Conservation (phyloP, 2,797 vertebrate species). For the Galagoides demidoff region DNA sequence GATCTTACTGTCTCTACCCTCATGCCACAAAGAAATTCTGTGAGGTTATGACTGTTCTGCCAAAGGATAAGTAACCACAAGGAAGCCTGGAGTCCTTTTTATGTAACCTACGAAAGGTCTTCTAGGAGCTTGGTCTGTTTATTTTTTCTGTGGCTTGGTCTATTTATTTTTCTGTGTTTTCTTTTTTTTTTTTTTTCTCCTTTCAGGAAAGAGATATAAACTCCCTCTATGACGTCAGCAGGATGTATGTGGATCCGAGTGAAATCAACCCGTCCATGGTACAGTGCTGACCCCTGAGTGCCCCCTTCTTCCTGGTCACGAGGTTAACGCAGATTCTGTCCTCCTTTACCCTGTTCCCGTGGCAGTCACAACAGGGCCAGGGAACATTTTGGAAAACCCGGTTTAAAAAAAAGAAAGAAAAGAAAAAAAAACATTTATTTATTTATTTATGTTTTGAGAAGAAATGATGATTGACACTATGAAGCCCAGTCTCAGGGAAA, state of each 20-base stretch:
- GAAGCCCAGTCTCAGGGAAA: background rate
- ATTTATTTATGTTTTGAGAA: background rate
- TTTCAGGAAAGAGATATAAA: conserved; percentile 93
- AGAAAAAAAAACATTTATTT: background rate
- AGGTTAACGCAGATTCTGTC: background rate
- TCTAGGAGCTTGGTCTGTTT: rapidly evolving
- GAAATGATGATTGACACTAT: background rate
- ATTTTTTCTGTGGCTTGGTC: background rate
- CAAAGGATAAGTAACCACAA: no score
- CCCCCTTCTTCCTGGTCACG: background rate
- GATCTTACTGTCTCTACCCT: background rate
- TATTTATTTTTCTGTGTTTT: background rate
- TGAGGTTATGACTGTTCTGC: background rate
- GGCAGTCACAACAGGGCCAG: background rate
- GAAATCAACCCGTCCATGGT: conserved; percentile 96
- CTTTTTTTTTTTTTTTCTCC: background rate
- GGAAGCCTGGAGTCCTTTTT: background rate
- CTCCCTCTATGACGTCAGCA: conserved; percentile 93
- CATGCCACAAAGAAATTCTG: background rate
- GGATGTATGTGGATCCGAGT: conserved; percentile 96
- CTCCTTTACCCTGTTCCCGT: no score
- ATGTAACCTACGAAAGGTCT: background rate
- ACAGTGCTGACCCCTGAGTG: conserved; percentile 46
- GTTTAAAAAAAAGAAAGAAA: background rate
- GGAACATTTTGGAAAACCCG: background rate